Evolutionary conservation across 2,113 vertebrate species (phyloP), one percentile per base, ranked within the genome.

Genomic region (Gallinago jamesoni): DNA sequence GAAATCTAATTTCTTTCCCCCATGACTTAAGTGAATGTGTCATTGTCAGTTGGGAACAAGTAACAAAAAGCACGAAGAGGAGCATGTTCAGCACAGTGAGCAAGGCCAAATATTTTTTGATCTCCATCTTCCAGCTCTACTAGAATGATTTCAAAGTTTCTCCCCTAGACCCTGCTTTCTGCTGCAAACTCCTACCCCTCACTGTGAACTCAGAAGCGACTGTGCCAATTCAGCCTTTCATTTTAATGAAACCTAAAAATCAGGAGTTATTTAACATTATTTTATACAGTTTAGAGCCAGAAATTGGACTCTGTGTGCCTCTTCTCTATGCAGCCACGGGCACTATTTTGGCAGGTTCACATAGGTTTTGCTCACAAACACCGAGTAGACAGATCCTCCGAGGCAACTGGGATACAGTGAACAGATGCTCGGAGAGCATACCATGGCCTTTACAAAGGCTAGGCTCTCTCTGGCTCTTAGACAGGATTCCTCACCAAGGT

Each of bases 31-130:
- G 89, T 93, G 89, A 97, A 93, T 96, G 88, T 95, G 94, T 96
- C 92, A 96, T 84, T 96, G 92, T 96, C 96, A 93, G 75, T 95
- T 94, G 92, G 93, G 93, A 94, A 94, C 94, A 95, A 93, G 70
- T 62, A 95, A 92, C 92, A 96, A 91, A 96, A 96, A 94, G 41
- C 70, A 93, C 1, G 47, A 96, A 89, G 74, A 63, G 57, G 47
- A 95, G 57, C 73, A 91, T 70, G 63, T 77, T 95, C 81, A 91
- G 33, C 68, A 57, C 77, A 85, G 67, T 10, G 25, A 95, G 82
- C 78, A 76, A 95, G 67, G 94, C 92, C 89, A 96, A 94, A 80
- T 89, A 94, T 79, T 84, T 96, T 89, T 66, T 66, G 77, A 94
- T 89, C 37, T 87, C 89, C 9, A 1, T 95, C 78, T 76, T 87